These are phyloP conservation scores for Aurelia aurita DNA, from an alignment of 30 jellyfish, hydroid and myxozoan genomes.

Conservation along the genomic window DNA sequence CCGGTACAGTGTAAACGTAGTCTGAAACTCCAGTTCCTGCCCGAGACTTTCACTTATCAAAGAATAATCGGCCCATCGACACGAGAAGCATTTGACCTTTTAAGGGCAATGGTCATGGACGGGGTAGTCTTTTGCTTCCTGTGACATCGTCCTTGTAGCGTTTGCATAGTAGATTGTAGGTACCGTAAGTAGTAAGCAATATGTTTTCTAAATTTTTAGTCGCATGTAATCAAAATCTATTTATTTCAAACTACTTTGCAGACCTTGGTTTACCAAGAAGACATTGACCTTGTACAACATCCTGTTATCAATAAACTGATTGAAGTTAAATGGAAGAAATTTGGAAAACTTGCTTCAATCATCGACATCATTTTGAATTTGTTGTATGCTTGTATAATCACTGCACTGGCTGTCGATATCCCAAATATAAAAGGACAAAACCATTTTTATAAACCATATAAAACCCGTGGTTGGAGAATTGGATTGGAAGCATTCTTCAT, in stretches of 20 bases:
- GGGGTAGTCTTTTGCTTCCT: too few relatives aligned
- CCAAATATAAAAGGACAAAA: background rate
- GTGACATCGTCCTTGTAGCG: too few relatives aligned
- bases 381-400: constrained; percentile 65
- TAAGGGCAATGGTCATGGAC: too few relatives aligned
- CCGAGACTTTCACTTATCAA: too few relatives aligned
- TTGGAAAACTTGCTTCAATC: constrained; percentile 61
- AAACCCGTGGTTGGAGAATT: constrained; percentile 73
- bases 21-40: too few relatives aligned
- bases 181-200: too few relatives aligned
- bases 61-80: too few relatives aligned
- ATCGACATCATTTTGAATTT: constrained; percentile 53
- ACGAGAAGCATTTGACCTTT: too few relatives aligned
- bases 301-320: constrained; percentile 79
- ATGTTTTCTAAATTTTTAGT: too few relatives aligned
- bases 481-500: constrained; percentile 78
- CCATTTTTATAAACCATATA: constrained; percentile 39
- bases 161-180: too few relatives aligned
- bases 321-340: constrained; percentile 85
- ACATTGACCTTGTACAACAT: constrained; percentile 70
- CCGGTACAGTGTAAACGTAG: too few relatives aligned
- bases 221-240: too few relatives aligned
- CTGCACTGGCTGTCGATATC: constrained; percentile 49
- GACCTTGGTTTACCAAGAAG: constrained; percentile 61
- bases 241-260: background rate